Percentiles rank a stretch among this genome's conserved stretches.
phyloP scores from a whole-genome alignment of 2,888 invertebrate genomes.

The Idaea dimidiata region DNA sequence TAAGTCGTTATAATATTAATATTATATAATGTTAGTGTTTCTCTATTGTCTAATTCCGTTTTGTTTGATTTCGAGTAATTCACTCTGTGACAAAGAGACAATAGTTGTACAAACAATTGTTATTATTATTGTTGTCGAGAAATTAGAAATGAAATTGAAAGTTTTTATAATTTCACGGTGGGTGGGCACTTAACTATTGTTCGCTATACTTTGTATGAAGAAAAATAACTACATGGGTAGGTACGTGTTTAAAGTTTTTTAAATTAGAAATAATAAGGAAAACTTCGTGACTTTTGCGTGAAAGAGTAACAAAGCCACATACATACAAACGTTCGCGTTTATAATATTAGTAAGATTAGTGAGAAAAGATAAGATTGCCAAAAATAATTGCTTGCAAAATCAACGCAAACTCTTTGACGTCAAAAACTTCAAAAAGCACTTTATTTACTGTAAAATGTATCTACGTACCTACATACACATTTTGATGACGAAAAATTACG shows the following conservation, averaged over 20 bases:
- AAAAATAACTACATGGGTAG: neutral
- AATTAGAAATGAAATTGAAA: neutral
- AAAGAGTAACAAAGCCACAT: too few relatives aligned
- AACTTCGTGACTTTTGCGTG: too few relatives aligned
- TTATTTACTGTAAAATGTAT: neutral
- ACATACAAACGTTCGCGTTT: too few relatives aligned
- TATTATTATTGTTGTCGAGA: slow-evolving; percentile 10
- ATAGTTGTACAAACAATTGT: slow-evolving; percentile 29
- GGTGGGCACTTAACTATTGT: neutral
- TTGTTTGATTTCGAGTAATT: neutral
- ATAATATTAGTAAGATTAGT: too few relatives aligned
- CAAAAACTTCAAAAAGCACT: too few relatives aligned
- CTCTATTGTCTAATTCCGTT: neutral
- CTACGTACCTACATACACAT: neutral
- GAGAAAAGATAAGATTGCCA: too few relatives aligned
- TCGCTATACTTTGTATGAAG: neutral
- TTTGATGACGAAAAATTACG: neutral
- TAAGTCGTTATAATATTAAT: too few relatives aligned
- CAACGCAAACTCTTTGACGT: too few relatives aligned
- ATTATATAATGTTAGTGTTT: neutral
- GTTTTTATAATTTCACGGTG: neutral
- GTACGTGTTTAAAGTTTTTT: neutral
- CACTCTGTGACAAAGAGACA: slow-evolving; percentile 20
- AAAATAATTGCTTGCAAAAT: too few relatives aligned
- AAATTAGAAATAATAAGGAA: too few relatives aligned